Percentiles rank a stretch among this genome's conserved stretches.
These are phyloP conservation scores for Tryphoninae sp. DNA, from an alignment of 2,888 invertebrate genomes.

Conservation along the genomic window DNA sequence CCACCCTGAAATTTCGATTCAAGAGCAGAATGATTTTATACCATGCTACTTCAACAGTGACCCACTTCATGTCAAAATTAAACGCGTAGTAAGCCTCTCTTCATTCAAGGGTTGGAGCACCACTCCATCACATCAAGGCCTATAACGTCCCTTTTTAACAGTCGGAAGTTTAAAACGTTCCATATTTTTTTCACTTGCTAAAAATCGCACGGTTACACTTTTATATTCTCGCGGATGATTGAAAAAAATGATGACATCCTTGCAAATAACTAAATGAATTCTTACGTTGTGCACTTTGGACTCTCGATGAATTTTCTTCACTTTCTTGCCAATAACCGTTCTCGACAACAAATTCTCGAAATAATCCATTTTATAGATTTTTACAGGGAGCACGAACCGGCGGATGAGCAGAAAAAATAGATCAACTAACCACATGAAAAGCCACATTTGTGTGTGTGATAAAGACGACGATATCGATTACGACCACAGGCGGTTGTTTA, in stretches of 20 bases:
- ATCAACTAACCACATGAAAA: background rate
- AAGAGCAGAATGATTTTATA: too few relatives aligned
- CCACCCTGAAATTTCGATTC: too few relatives aligned
- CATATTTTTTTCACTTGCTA: background rate
- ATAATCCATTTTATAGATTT: background rate
- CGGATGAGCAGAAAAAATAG: background rate
- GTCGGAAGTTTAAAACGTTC: background rate
- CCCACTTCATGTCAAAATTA: too few relatives aligned
- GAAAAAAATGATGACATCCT: background rate
- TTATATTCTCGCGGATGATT: background rate
- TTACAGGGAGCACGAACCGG: background rate
- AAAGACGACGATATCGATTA: constrained; percentile 15
- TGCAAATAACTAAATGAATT: background rate
- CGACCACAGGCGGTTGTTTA: constrained; percentile 4
- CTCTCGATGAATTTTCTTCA: background rate
- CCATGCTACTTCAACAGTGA: too few relatives aligned
- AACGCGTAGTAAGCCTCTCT: too few relatives aligned
- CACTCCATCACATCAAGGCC: too few relatives aligned
- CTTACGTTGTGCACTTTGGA: background rate
- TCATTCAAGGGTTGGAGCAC: too few relatives aligned
- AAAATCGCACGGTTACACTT: background rate
- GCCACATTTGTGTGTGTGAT: background rate
- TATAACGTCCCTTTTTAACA: too few relatives aligned
- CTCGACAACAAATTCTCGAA: too few relatives aligned
- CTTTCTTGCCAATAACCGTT: background rate